Evolutionary conservation across 30 jellyfish, hydroid and myxozoan genomes (phyloP), one percentile per base, ranked within the genome.

Genomic region (Sanderia malayensis): DNA sequence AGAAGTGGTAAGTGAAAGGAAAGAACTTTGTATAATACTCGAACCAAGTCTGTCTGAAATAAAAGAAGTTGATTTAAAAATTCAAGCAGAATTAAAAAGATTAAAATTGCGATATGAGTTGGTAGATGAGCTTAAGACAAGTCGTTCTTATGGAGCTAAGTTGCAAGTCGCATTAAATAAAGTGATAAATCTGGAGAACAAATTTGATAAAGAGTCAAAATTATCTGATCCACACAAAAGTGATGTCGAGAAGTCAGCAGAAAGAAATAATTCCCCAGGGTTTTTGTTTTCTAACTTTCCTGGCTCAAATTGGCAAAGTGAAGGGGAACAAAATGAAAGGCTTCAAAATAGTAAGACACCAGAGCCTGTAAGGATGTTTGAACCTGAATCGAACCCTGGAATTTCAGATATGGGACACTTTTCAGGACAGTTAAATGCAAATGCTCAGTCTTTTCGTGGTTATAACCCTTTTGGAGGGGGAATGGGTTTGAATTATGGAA

Each of bases 61-160:
- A n/a, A n/a, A n/a, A n/a, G n/a, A n/a, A n/a, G n/a, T n/a, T n/a
- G n/a, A n/a, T n/a, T n/a, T n/a, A n/a, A 18, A 27, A 20, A 69
- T 69, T 2, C 81, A 69, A 46, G 34, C 28, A 29, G 81, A 69
- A 44, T 6, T 46, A 23, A 22, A 37, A 28, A 69, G 8, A 25
- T 69, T 69, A 25, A 69, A 69, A 22, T 46, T 69, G 26, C 20
- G 81, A 28, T 0, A 34, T 22, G 29, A 25, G 3, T 27, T 69
- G 23, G 81, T 69, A 2, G 65, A 69, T 18, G 81, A 69, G 46
- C 20, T 69, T 1, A 3, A 69, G 27, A 33, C 18, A 44, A 69
- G 81, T 4, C 44, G 70, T 18, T 61, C 70, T 9, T 69, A 69
- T 23, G 68, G 64, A 18, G 79, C 79, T 23, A 67, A 67, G 25